Evolutionary conservation across 1,140 invertebrate species (phyloP).

Genomic region (Ceratoteleas bidentatus): DNA sequence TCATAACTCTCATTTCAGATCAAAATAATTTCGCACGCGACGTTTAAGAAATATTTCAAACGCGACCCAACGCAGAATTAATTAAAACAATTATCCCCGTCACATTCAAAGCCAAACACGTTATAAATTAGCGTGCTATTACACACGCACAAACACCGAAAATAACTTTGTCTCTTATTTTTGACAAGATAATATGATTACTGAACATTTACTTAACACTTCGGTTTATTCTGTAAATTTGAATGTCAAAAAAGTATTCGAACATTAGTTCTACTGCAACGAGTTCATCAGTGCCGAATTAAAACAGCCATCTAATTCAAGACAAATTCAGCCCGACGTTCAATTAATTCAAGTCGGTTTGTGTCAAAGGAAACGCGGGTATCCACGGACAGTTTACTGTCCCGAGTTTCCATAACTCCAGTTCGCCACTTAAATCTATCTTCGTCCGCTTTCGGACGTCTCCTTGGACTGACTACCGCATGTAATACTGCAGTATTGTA

Average conservation of each 20-base stretch:
- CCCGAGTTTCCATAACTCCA: slow-evolving; percentile 17
- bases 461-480: slow-evolving; percentile 52
- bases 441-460: slow-evolving; percentile 32
- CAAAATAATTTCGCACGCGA: too few relatives aligned
- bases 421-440: slow-evolving; percentile 25
- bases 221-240: neutral
- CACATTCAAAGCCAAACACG: too few relatives aligned
- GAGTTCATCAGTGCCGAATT: neutral
- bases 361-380: slow-evolving; percentile 7
- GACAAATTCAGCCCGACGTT: slow-evolving; percentile 15
- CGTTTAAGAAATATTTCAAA: too few relatives aligned
- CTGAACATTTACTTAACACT: too few relatives aligned
- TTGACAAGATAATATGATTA: too few relatives aligned
- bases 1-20: too few relatives aligned
- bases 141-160: too few relatives aligned
- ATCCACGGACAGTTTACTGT: slow-evolving; percentile 3
- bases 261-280: neutral
- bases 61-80: too few relatives aligned
- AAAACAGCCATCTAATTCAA: slow-evolving; percentile 2
- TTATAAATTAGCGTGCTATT: too few relatives aligned
- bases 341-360: slow-evolving; percentile 15
- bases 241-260: neutral
- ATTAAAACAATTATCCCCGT: too few relatives aligned
- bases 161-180: too few relatives aligned
- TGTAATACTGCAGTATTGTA: slow-evolving; percentile 66